Conservation (phyloP, 2,888 invertebrate species). For the Ecdyonurus torrentis region DNA sequence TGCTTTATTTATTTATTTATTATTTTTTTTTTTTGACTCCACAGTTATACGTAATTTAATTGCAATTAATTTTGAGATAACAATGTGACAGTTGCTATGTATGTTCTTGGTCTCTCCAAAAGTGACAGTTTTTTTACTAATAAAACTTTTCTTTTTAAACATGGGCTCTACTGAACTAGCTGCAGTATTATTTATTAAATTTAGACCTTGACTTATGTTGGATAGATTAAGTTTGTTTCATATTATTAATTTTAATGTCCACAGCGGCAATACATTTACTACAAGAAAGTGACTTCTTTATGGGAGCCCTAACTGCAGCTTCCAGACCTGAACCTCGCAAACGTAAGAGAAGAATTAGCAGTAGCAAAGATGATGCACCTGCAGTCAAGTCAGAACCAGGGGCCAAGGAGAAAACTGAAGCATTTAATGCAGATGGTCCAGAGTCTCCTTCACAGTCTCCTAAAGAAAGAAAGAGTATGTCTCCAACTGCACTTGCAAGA, state of each 20-base stretch:
- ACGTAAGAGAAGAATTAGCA: conserved; percentile 49
- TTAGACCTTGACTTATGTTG: too few relatives aligned
- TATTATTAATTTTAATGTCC: conserved; percentile 23
- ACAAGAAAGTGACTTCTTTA: conserved; percentile 84
- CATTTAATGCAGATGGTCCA: too few relatives aligned
- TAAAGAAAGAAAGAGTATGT: not conserved
- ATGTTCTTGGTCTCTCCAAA: too few relatives aligned
- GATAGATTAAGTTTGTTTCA: not conserved
- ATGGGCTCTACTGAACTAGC: too few relatives aligned
- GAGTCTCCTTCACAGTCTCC: not conserved
- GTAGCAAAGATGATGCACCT: conserved; percentile 45
- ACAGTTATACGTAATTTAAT: too few relatives aligned
- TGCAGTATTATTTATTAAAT: too few relatives aligned
- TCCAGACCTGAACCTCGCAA: conserved; percentile 58
- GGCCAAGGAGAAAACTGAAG: not conserved
- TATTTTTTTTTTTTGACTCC: too few relatives aligned
- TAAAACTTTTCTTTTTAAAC: too few relatives aligned
- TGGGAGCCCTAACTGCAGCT: conserved; percentile 71
- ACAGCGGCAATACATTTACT: conserved; percentile 45
- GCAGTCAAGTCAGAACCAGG: conserved; percentile 15
- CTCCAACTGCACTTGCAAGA: not conserved
- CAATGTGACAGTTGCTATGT: too few relatives aligned
- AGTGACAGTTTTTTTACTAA: too few relatives aligned
- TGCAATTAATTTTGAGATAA: too few relatives aligned
- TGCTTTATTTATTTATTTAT: too few relatives aligned